Base-by-base conservation (phyloP, 2,797 vertebrate species). In the Pagetopsis macropterus region DNA sequence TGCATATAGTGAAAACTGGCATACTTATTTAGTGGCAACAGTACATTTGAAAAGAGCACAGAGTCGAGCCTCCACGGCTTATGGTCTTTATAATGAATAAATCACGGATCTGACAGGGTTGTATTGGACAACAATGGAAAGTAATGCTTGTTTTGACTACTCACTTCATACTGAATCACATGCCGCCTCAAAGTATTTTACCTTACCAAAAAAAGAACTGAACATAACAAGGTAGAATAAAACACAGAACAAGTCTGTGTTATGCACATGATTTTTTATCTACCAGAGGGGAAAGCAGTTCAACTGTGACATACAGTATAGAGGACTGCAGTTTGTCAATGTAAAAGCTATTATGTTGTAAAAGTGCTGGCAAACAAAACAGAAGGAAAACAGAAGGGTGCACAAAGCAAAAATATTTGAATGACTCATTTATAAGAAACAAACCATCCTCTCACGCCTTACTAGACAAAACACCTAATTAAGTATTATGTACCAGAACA, bases 91-190 rank as follows among this genome's bases (percentile, higher is more conserved):
- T 40, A 43, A 11, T n/a, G 31, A 63, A 72, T 70, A 61, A 63
- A 71, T 73, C 76, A 69, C 50, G 59, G 13, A 27, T 37, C 44
- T 72, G 73, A 70, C 75, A 61, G 61, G 14, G 57, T 7, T 61
- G 48, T 33, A 43, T 50, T 57, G 57, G 33, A 50, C 40, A 69
- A 72, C 23, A 72, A 70, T 33, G 16, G 33, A 15, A 58, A 67
- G 57, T 7, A 46, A 49, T 43, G 19, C 14, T 10, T 46, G 64
- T 70, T 84, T 72, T 74, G 63, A 72, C 60, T 14, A 48, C 44
- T 79, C 46, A 65, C 13, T 51, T 76, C 37, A 70, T 5, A 43
- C 4, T 44, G 37, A 54, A 70, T 67, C 44, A 40, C 21, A 56
- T 16, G 16, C 37, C 15, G 60, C 49, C 54, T 64, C 27, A 19